A percentile compares a stretch with the other conserved stretches of the same genome.
These are phyloP conservation scores for Apomyelois bistriatella DNA, from an alignment of 2,888 invertebrate species.

Conservation along the genomic window DNA sequence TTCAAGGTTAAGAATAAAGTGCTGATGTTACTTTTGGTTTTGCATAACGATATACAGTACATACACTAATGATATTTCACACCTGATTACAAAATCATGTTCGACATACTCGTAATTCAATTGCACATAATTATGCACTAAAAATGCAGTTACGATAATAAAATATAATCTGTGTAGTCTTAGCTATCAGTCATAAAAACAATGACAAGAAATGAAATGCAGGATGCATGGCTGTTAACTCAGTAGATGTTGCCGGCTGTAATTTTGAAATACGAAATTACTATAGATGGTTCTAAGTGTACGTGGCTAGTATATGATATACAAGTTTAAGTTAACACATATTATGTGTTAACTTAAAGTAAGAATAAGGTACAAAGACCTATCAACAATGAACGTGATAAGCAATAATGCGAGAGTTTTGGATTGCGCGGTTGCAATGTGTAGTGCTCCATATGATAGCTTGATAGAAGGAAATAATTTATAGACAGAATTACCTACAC, in stretches of 20 bases:
- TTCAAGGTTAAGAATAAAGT: not conserved
- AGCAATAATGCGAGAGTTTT: no score
- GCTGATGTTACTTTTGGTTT: not conserved
- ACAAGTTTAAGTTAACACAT: no score
- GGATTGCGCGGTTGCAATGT: no score
- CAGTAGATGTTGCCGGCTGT: not conserved
- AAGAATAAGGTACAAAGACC: no score
- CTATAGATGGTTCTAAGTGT: not conserved
- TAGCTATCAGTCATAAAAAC: not conserved
- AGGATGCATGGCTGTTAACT: slow-evolving; percentile 7
- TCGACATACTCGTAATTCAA: not conserved
- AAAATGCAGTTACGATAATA: no score
- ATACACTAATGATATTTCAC: not conserved
- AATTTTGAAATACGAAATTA: not conserved
- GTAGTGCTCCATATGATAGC: no score
- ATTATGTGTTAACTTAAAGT: no score
- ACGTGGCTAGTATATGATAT: not conserved
- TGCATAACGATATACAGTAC: not conserved
- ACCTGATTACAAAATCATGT: not conserved
- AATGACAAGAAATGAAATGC: not conserved
- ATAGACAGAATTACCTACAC: no score
- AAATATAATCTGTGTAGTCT: not conserved
- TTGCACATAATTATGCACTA: no score
- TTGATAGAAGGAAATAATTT: no score
- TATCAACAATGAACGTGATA: no score